Evolutionary conservation across 2,113 vertebrate species (phyloP).

Genomic region (Otocyon megalotis): DNA sequence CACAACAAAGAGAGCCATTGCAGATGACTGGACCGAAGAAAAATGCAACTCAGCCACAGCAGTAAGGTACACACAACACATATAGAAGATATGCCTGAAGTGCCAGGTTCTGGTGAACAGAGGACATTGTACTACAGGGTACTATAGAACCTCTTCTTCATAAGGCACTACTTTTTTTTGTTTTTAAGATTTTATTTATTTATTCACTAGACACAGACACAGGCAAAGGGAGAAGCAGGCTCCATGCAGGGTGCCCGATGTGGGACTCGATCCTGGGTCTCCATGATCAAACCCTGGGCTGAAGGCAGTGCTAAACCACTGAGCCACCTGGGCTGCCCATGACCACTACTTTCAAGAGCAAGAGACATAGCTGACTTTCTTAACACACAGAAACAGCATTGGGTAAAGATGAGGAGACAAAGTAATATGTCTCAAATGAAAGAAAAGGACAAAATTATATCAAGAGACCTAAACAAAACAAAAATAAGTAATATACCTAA

Average conservation of each 20-base stretch:
- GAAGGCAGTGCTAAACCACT: too few species aligned
- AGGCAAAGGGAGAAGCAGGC: too few species aligned
- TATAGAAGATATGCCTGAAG: background rate
- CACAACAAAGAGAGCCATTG: background rate
- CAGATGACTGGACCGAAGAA: background rate
- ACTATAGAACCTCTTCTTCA: background rate
- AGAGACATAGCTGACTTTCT: background rate
- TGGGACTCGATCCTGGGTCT: too few species aligned
- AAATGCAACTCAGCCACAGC: background rate
- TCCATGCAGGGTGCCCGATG: too few species aligned
- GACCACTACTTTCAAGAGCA: background rate
- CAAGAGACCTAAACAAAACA: background rate
- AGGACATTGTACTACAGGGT: background rate
- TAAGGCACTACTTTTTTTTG: background rate
- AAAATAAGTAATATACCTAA: background rate
- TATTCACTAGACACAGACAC: too few species aligned
- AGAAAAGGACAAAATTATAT: background rate
- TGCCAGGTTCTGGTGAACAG: background rate
- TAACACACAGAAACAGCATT: background rate
- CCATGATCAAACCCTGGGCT: too few species aligned
- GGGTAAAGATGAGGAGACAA: background rate
- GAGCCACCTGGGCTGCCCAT: too few species aligned
- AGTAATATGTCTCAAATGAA: background rate
- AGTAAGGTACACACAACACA: background rate
- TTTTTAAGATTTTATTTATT: too few species aligned